phyloP scores from a whole-genome alignment of 2,888 invertebrate genomes.

The Invenusta paracnida region DNA sequence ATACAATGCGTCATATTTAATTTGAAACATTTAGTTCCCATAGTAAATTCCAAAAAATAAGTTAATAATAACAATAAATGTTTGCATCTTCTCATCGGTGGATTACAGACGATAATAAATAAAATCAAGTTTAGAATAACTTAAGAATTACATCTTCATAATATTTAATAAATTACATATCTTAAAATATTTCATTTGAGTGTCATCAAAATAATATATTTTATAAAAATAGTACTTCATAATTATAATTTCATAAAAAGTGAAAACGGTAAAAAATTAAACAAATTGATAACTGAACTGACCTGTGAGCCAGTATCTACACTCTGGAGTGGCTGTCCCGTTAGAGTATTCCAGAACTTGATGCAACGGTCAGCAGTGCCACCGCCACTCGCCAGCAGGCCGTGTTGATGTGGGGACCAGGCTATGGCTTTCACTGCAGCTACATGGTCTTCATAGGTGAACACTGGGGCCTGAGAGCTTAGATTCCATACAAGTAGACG shows the following conservation, averaged over 20 bases:
- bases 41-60: no score
- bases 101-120: no score
- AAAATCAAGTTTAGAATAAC: no score
- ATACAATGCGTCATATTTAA: no score
- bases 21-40: no score
- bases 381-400: conserved; percentile 89
- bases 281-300: not conserved
- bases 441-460: conserved; percentile 90
- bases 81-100: no score
- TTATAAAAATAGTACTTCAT: not conserved
- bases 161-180: no score
- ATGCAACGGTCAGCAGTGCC: conserved; percentile 97
- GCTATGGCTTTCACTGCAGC: conserved; percentile 91
- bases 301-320: conserved; percentile 90
- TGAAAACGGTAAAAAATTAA: not conserved
- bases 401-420: conserved; percentile 98
- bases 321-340: conserved; percentile 94
- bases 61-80: no score
- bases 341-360: conserved; percentile 95
- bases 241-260: not conserved
- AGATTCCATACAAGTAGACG: conserved; percentile 84
- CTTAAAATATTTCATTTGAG: no score
- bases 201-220: no score
- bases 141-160: no score
- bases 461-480: conserved; percentile 68